phyloP scores from a whole-genome alignment of 2,888 invertebrate species.

The Graphium colonna region DNA sequence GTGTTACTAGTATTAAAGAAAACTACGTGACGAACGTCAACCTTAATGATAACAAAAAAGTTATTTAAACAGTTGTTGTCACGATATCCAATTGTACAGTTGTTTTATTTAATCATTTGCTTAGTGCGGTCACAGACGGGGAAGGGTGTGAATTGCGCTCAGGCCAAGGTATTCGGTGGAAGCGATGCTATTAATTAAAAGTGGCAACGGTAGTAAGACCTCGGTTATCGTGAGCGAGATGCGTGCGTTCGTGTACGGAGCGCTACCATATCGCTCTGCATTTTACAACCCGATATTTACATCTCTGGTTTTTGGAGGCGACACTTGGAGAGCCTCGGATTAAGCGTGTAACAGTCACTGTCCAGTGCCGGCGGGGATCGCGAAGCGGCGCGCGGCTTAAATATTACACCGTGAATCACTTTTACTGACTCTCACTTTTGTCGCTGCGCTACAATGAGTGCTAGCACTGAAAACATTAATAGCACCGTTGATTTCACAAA shows the following conservation, averaged over 20 bases:
- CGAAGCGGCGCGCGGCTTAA: conserved; percentile 42
- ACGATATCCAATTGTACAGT: conserved; percentile 24
- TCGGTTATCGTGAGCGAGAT: conserved; percentile 72
- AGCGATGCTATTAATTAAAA: conserved; percentile 65
- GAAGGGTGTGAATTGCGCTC: conserved; percentile 47
- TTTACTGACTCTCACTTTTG: conserved; percentile 64
- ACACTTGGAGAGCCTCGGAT: conserved; percentile 59
- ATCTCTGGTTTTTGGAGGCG: conserved; percentile 70
- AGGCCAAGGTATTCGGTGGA: conserved; percentile 64
- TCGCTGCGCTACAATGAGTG: conserved; percentile 44
- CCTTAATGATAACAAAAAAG: conserved; percentile 26
- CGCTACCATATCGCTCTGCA: conserved; percentile 61
- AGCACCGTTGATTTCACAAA: conserved; percentile 55
- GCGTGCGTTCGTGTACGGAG: conserved; percentile 56
- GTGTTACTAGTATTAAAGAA: conserved; percentile 1
- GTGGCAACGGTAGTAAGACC: conserved; percentile 59
- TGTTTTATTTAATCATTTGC: conserved; percentile 29
- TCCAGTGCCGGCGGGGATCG: conserved; percentile 43
- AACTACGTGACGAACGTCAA: conserved; percentile 22
- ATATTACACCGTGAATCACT: conserved; percentile 42
- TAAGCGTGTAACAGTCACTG: conserved; percentile 57
- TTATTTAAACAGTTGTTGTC: conserved; percentile 25
- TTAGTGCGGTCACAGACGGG: conserved; percentile 26
- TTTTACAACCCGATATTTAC: conserved; percentile 67
- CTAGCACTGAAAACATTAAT: conserved; percentile 47